A percentile compares a stretch with the other conserved stretches of the same genome.
Conservation (phyloP, 2,888 invertebrate species). For the Mesorhabditis sp. region DNA sequence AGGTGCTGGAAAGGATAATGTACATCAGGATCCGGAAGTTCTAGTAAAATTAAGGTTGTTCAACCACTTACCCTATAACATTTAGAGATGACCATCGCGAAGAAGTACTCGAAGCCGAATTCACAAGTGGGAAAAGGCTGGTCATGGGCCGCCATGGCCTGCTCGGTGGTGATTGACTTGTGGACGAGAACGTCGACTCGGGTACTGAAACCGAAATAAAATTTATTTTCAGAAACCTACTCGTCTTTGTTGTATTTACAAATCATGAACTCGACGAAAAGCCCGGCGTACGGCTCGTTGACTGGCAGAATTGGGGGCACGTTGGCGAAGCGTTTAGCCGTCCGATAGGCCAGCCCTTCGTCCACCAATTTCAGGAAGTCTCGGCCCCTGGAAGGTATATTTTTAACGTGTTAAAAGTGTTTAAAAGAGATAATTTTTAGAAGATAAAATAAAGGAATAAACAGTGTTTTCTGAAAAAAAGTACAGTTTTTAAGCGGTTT, state of each 20-base stretch:
- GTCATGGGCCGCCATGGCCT: constrained; percentile 22
- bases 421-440: too few relatives aligned
- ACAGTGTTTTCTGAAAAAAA: too few relatives aligned
- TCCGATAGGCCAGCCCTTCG: constrained; percentile 39
- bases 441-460: too few relatives aligned
- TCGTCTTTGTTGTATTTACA: constrained; percentile 39
- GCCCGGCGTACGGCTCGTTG: constrained; percentile 44
- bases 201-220: constrained; percentile 18
- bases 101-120: constrained; percentile 57
- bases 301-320: constrained; percentile 32
- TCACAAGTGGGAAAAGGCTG: constrained; percentile 54
- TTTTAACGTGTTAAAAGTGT: too few relatives aligned
- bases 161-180: constrained; percentile 32
- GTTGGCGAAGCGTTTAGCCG: constrained; percentile 8
- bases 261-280: constrained; percentile 57
- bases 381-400: constrained; percentile 27
- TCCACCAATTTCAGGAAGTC: constrained; percentile 51
- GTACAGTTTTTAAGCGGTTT: too few relatives aligned
- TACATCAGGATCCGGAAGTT: not conserved
- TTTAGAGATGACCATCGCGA: constrained; percentile 56
- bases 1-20: constrained; percentile 42
- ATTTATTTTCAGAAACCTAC: constrained; percentile 19
- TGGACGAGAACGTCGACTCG: constrained; percentile 38
- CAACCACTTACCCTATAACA: constrained; percentile 44
- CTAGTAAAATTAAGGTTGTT: constrained; percentile 5